Evolutionary conservation across 2,888 invertebrate genomes (phyloP), one percentile per base, ranked within the genome.

Genomic region (Suillia variegata): DNA sequence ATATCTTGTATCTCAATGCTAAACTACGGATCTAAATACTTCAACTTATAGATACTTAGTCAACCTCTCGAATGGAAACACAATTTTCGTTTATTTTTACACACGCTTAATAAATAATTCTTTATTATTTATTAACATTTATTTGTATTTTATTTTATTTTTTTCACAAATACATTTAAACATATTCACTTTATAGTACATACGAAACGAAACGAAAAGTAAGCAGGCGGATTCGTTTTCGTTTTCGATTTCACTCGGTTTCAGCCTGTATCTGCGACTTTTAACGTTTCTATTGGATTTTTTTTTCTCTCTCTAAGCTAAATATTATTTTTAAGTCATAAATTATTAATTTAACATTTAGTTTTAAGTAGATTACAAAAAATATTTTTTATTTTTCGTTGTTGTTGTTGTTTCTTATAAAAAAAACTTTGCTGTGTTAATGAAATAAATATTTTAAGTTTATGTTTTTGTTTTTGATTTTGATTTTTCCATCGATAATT

Each of bases 81-180:
- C 38, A 10, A 31, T 31, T 31, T 38, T 38, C 38, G 4, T 38
- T 8, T 24, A 31, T 31, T 53, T 33, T 53, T n/a, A 42, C n/a
- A 21, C 20, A n/a, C 63, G 59, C n/a, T 56, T n/a, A 62, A 62
- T 64, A 57, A 62, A 59, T 54, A 57, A 58, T 56, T 65, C 69
- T 26, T 67, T 62, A 52, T 58, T n/a, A n/a, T n/a, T n/a, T n/a
- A n/a, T n/a, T n/a, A n/a, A n/a, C n/a, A n/a, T 60, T 60, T 65
- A 61, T 59, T 60, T 65, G 64, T 62, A 15, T 66, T 65, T 62
- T 59, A 38, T 17, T 53, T 52, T 50, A 45, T 53, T 38, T 18
- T 38, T 53, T 21, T 53, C 20, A 38, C 33, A 53, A 53, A 58
- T 47, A 42, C n/a, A 53, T 26, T 45, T 56, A 20, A n/a, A 31